These are phyloP conservation scores for Melieria omissa DNA, from an alignment of 2,888 invertebrate genomes.

Conservation along the genomic window DNA sequence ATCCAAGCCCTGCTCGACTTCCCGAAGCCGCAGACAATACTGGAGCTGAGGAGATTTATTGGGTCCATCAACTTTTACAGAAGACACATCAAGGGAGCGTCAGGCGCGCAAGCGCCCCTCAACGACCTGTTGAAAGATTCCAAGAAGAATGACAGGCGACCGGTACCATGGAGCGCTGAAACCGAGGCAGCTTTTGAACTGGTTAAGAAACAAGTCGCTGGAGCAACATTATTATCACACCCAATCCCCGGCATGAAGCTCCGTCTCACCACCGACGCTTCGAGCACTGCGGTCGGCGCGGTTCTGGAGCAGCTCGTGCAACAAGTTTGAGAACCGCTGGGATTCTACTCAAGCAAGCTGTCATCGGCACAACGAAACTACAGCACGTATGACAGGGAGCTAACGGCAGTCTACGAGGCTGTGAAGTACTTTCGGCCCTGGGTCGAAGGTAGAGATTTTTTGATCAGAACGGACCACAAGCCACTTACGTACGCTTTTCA, in stretches of 20 bases:
- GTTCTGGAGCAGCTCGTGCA: conserved; percentile 2
- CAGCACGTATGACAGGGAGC: conserved; percentile 23
- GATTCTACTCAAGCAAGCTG: conserved; percentile 13
- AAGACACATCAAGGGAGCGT: conserved; percentile 26
- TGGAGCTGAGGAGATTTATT: conserved; percentile 32
- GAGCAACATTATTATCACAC: not conserved
- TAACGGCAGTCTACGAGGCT: conserved; percentile 4
- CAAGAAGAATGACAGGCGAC: conserved; percentile 32
- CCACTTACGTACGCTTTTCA: not conserved
- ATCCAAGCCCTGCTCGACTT: conserved; percentile 21
- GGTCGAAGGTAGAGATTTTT: conserved; percentile 6
- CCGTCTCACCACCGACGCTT: not conserved
- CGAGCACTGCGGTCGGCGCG: not conserved
- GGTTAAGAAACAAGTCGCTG: conserved; percentile 15
- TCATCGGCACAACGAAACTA: conserved; percentile 13
- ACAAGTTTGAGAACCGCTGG: conserved; percentile 1
- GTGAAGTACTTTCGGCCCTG: conserved; percentile 10
- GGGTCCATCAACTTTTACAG: conserved; percentile 29
- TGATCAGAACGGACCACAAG: conserved; percentile 3
- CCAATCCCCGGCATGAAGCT: not conserved
- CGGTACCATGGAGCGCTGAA: conserved; percentile 26
- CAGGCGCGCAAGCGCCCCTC: conserved; percentile 10
- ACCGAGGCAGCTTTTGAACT: conserved; percentile 20
- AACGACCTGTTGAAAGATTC: conserved; percentile 26
- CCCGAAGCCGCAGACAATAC: conserved; percentile 28